Evolutionary conservation across 1,140 invertebrate species (phyloP).

Genomic region (Bombus superbus): DNA sequence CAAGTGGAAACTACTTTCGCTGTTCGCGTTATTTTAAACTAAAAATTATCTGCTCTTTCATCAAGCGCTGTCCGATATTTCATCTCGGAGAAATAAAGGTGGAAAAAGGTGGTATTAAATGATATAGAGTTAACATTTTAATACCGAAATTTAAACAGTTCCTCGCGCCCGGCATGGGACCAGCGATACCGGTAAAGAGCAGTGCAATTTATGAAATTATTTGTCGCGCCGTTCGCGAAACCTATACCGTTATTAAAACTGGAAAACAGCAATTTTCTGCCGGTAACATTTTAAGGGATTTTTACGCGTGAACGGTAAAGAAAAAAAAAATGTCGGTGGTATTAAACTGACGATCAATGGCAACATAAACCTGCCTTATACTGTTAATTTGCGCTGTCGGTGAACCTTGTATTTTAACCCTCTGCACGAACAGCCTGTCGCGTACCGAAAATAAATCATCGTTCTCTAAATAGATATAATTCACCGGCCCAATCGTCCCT

Average conservation of each 20-base stretch:
- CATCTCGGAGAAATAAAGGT: background rate
- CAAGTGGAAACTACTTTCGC: background rate
- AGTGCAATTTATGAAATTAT: slow-evolving; percentile 5
- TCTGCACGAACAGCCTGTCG: background rate
- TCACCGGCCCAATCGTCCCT: background rate
- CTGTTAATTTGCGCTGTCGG: background rate
- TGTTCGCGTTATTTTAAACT: background rate
- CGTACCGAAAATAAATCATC: background rate
- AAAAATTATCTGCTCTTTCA: background rate
- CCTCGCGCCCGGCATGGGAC: background rate
- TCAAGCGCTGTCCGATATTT: no score
- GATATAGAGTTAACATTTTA: background rate
- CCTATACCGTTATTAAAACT: slow-evolving; percentile 26
- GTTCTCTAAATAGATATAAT: background rate
- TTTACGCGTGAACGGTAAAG: background rate
- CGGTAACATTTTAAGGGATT: slow-evolving; percentile 17
- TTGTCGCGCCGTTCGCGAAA: background rate
- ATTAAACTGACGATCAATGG: slow-evolving; percentile 28
- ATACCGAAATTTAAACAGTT: slow-evolving; percentile 11
- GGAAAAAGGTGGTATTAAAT: background rate
- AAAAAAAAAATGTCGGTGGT: background rate
- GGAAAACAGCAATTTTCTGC: slow-evolving; percentile 22
- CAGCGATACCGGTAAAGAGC: background rate
- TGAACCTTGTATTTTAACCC: background rate
- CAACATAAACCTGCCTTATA: background rate